Conservation (phyloP, 1,140 invertebrate genomes). For the Adoxophyes honmai region DNA sequence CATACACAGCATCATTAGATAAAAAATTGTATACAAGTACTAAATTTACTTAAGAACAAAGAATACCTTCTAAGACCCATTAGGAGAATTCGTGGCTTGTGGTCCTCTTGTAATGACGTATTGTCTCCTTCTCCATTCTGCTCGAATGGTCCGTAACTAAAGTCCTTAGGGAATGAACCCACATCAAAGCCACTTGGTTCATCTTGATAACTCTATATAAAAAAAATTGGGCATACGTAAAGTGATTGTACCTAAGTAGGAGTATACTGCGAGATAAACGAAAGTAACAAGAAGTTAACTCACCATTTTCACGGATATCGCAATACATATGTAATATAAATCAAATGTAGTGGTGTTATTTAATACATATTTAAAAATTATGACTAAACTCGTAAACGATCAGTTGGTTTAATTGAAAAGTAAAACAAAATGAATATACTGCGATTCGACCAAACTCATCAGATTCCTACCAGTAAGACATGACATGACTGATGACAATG, state of each 20-base stretch:
- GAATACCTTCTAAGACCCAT: constrained; percentile 94
- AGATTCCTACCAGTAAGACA: not conserved
- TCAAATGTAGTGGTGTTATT: not conserved
- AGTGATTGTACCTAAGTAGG: not conserved
- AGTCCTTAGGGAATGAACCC: constrained; percentile 95
- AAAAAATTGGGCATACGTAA: not conserved
- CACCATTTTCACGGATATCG: constrained; percentile 8
- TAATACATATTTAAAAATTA: not conserved
- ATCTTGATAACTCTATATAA: constrained; percentile 82
- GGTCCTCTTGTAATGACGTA: constrained; percentile 80
- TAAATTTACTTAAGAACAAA: not conserved
- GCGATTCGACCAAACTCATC: constrained; percentile 11
- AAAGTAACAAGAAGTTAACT: not conserved
- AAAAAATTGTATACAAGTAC: no score
- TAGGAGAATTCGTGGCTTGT: constrained; percentile 94
- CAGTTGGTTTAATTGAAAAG: not conserved
- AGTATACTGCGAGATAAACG: constrained; percentile 1
- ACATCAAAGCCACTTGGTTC: constrained; percentile 81
- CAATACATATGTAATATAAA: not conserved
- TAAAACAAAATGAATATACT: constrained; percentile 7
- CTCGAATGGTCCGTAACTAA: constrained; percentile 92
- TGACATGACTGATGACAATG: no score
- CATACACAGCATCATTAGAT: not conserved
- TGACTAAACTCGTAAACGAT: not conserved
- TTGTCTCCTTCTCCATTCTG: constrained; percentile 79